These are phyloP conservation scores for Gallinago media DNA, from an alignment of 2,113 vertebrate genomes.

Conservation along the genomic window DNA sequence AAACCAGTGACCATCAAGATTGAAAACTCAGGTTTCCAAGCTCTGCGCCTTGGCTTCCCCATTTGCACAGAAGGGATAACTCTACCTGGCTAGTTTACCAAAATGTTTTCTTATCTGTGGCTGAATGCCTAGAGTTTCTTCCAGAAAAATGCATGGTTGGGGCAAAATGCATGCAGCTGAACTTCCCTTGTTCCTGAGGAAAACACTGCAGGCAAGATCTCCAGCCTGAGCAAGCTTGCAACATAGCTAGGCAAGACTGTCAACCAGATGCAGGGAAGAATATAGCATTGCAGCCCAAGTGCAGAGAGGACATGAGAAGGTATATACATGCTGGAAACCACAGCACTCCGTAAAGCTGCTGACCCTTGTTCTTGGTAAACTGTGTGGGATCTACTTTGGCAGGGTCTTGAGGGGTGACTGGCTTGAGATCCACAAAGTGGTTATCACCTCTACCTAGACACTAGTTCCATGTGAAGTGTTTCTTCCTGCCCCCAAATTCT, in stretches of 20 bases:
- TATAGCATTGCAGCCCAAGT: background rate
- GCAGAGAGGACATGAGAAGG: background rate
- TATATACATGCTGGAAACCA: fast-evolving
- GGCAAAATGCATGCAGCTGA: background rate
- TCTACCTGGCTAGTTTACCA: background rate
- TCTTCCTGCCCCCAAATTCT: background rate
- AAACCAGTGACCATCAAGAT: background rate
- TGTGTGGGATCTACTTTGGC: background rate
- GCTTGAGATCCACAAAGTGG: background rate
- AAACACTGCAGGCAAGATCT: background rate
- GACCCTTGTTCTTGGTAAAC: background rate
- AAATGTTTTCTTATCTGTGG: background rate
- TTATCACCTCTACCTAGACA: background rate
- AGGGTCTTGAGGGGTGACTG: background rate
- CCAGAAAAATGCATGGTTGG: background rate
- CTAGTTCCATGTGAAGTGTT: background rate
- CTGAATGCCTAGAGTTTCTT: background rate
- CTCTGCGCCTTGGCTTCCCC: background rate
- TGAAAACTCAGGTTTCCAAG: background rate
- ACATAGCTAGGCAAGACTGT: background rate
- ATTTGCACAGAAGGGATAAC: background rate
- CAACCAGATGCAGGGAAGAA: background rate
- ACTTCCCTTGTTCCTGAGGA: background rate
- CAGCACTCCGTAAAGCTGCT: background rate
- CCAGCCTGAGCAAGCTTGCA: background rate